Base-by-base conservation (phyloP, 2,113 vertebrate genomes). In the Nematolebias whitei region DNA sequence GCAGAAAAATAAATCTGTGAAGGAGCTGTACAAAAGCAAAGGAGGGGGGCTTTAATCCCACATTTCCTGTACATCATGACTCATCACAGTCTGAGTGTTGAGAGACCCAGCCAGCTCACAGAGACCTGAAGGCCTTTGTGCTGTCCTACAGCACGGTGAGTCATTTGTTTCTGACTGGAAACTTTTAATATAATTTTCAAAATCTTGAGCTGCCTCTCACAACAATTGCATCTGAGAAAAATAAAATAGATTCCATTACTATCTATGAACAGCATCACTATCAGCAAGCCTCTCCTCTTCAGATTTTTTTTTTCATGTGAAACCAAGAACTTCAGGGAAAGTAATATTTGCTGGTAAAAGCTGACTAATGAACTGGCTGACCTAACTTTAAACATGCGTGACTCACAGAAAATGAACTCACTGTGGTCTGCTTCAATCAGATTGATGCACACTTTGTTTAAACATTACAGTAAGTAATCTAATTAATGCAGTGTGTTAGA, bases 121-220 rank as follows among this genome's bases (percentile, higher is more conserved):
- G 55, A 70, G 44, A 55, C 68, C 40, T 63, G 56, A 9, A 64
- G 53, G 51, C 54, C 35, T 74, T 60, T 64, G 45, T 41, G 47
- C 73, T 49, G 53, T 80, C 53, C 67, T 45, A 29, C 44, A 72
- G 59, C 23, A 9, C 22, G 62, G 45, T 83, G 87, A 88, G 55
- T 86, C 84, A 86, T 84, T 72, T 47, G 20, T 66, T 78, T 14
- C 54, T 84, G 63, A 80, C 74, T 66, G 68, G 64, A 76, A 83
- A 74, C 12, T 29, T 55, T 7, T 58, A 47, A 51, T 71, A 22
- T 52, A 9, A 71, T 63, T 68, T 59, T 75, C 0, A 80, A 62
- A 57, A 76, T 2, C 4, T 14, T 8, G 19, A 68, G 18, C 52
- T 19, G 16, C 45, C 39, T 41, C 23, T 10, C 5, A 10, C 32